A percentile compares a stretch with the other conserved stretches of the same genome.
These are phyloP conservation scores for Neotoxoptera formosana DNA, from an alignment of 1,140 invertebrate genomes.

Conservation along the genomic window DNA sequence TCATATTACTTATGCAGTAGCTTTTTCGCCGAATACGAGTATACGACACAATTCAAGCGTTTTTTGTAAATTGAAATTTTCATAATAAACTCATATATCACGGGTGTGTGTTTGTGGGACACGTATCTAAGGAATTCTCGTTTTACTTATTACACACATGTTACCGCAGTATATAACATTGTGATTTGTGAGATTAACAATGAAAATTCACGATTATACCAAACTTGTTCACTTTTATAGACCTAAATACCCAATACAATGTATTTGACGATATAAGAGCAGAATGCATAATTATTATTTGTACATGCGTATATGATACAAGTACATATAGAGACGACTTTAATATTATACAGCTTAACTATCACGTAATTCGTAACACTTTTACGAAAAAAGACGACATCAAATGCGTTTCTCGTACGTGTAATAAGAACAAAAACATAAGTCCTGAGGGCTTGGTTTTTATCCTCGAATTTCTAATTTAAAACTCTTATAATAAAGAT, in stretches of 20 bases:
- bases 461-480: not conserved
- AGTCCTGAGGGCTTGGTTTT: not conserved
- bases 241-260: not conserved
- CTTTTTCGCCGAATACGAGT: not conserved
- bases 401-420: not conserved
- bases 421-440: not conserved
- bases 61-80: not conserved
- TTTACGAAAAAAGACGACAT: not conserved
- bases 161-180: not conserved
- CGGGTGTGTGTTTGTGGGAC: not conserved
- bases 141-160: not conserved
- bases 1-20: not conserved
- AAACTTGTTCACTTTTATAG: not conserved
- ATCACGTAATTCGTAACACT: not conserved
- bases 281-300: not conserved
- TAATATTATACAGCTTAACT: not conserved
- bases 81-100: not conserved
- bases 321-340: not conserved
- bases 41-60: not conserved
- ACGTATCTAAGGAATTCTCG: not conserved
- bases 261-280: not conserved
- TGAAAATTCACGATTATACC: constrained; percentile 20
- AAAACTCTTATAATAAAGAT: not conserved
- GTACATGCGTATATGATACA: not conserved
- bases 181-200: not conserved